Evolutionary conservation across 2,113 vertebrate genomes (phyloP).

Genomic region (Apodemus sylvaticus): DNA sequence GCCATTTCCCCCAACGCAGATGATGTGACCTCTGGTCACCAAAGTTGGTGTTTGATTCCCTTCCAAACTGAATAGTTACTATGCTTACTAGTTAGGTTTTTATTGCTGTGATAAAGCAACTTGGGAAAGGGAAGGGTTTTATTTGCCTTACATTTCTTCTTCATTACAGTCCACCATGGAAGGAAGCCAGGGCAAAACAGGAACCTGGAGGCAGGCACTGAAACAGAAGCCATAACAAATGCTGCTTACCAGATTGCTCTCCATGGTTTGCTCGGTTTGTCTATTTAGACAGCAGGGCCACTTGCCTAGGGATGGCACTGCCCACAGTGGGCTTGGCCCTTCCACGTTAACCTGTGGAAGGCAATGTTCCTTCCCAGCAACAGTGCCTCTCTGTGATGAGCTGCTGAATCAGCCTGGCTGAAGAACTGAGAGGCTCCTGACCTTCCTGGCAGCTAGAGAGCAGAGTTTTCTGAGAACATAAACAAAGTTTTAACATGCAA

Average conservation of each 20-base stretch:
- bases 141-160: neutral
- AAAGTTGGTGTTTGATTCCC: neutral
- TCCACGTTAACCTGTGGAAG: no score
- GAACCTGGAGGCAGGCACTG: neutral
- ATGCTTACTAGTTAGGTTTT: neutral
- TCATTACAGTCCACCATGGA: neutral
- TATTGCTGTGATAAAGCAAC: neutral
- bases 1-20: neutral
- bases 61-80: neutral
- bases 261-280: neutral
- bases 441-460: no score
- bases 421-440: no score
- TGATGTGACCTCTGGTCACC: neutral
- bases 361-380: no score
- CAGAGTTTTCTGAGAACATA: no score
- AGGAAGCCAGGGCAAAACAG: neutral
- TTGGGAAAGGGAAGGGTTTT: neutral
- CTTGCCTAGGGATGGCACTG: neutral
- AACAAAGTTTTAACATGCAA: no score
- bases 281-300: no score
- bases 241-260: neutral
- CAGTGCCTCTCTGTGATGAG: no score
- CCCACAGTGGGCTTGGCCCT: neutral
- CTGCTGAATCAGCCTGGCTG: no score
- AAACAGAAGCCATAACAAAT: neutral